phyloP scores from a whole-genome alignment of 2,888 invertebrate genomes.

The Teinopalpus imperialis region DNA sequence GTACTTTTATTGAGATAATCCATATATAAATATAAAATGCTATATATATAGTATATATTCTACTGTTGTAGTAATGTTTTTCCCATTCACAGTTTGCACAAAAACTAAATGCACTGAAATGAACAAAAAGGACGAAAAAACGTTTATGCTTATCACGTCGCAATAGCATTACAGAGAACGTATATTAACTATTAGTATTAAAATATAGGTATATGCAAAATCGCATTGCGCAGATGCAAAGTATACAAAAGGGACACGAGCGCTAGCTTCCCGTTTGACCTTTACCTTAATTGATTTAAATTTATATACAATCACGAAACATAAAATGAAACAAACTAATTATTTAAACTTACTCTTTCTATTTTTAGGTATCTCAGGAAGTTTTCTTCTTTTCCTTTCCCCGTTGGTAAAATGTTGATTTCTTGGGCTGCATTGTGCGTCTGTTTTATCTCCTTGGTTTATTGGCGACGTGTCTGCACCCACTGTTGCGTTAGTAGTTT shows the following conservation, averaged over 20 bases:
- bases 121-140: too few species aligned
- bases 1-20: too few species aligned
- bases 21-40: too few species aligned
- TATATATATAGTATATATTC: too few species aligned
- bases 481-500: conserved; percentile 45
- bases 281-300: neutral
- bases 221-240: conserved; percentile 46
- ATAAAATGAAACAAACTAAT: conserved; percentile 6
- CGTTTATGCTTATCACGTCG: too few species aligned
- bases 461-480: conserved; percentile 45
- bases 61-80: too few species aligned
- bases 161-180: too few species aligned
- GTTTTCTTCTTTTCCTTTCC: conserved; percentile 89
- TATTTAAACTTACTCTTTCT: conserved; percentile 88
- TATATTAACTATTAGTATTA: too few species aligned
- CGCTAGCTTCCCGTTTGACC: conserved; percentile 26
- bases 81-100: too few species aligned
- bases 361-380: conserved; percentile 95
- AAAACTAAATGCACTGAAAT: too few species aligned
- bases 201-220: conserved; percentile 25
- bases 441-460: conserved; percentile 53
- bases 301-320: too few species aligned
- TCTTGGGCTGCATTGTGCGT: conserved; percentile 57
- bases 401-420: conserved; percentile 66
- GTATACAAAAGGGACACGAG: conserved; percentile 27